These are phyloP conservation scores for Lepilemur septentrionalis DNA, from an alignment of 2,797 vertebrate genomes.

Conservation along the genomic window DNA sequence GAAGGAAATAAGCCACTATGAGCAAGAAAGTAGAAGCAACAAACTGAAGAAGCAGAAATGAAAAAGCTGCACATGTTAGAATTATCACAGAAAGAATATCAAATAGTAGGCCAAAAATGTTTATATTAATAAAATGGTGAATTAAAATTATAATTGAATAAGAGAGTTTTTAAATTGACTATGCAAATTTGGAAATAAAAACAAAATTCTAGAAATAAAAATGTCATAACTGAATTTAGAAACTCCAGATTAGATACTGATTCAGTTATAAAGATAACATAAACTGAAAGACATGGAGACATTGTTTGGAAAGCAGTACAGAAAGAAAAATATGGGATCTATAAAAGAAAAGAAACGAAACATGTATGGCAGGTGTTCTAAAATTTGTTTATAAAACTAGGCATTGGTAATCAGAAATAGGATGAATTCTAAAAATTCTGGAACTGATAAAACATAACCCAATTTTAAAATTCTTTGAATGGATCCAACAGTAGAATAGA, in stretches of 20 bases:
- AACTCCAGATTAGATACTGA: background rate
- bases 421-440: background rate
- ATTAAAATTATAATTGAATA: constrained; percentile 15
- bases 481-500: background rate
- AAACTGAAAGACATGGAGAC: background rate
- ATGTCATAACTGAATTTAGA: background rate
- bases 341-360: background rate
- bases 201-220: constrained; percentile 18
- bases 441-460: background rate
- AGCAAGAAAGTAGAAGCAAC: background rate
- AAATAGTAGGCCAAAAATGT: background rate
- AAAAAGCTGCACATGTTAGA: background rate
- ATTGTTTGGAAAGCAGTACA: background rate
- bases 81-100: background rate
- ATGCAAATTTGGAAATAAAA: background rate
- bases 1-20: background rate
- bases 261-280: background rate
- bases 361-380: background rate
- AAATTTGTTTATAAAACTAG: background rate
- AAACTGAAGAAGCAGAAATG: background rate
- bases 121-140: background rate
- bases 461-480: background rate
- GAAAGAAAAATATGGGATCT: background rate
- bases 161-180: background rate
- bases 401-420: background rate